Base-by-base conservation (phyloP, 2,888 invertebrate genomes). In the Drosophila macrospina region DNA sequence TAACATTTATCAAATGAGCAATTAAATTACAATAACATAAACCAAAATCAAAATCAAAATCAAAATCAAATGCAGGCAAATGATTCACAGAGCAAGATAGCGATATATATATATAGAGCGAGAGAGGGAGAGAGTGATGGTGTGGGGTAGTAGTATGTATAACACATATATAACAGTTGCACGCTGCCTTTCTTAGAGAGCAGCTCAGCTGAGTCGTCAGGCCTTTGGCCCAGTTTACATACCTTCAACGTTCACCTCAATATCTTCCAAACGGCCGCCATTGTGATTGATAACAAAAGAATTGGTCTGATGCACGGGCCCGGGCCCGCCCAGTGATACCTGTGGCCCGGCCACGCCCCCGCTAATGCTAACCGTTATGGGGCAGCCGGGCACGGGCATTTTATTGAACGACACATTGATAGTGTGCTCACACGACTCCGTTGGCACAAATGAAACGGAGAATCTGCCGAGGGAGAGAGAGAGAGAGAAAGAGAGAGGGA, bases 351-450 rank as follows among this genome's bases (percentile, higher is more conserved):
- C 93, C 59, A 92, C 91, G 45, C 95, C 95, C 59, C 94, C 94
- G 60, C 93, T 93, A 36, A 98, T 96, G 87, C 95, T 94, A 39
- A 98, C 97, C 76, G 96, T 94, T 75, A 98, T 96, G n/a, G 98
- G 98, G 91, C 98, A 98, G 68, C 98, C 98, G 55, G 95, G 95
- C 20, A 96, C 95, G 50, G 95, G 94, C 93, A 94, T 94, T 94
- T 98, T 98, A 93, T 99, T 99, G 93, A 99, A 99, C 66, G 98
- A 98, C 70, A 99, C 98, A 93, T 98, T 98, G 84, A 99, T 97
- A 68, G 97, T 95, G 93, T 99, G 99, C 91, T 98, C 97, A 91
- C 97, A 97, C 34, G 97, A 95, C 92, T 98, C 97, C 30, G 97
- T 96, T 54, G 99, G 99, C 73, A 98, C 96, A 92, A 99, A 99